Base-by-base conservation (phyloP, 2,888 invertebrate species). In the Pterostichus niger region DNA sequence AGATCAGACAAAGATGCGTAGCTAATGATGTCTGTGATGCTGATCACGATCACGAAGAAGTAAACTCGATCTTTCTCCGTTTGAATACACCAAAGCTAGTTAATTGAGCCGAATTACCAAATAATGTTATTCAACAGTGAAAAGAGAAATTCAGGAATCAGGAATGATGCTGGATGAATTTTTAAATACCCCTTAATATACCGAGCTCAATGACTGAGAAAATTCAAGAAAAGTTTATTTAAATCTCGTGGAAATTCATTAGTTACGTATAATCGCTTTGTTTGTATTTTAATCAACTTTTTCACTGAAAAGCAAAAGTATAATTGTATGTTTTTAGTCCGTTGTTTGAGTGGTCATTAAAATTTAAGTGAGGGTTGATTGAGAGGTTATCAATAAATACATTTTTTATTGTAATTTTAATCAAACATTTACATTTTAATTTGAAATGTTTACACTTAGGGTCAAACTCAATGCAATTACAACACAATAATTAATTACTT, bases 21-120 rank as follows among this genome's bases (percentile, higher is more conserved):
- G 52, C 0, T 75, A 75, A 75, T 52, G 75, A 75, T n/a, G 75
- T 75, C 75, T 11, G 49, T 11, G 31, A 75, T 75, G 49, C 75
- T 33, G 52, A 75, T 75, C 75, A 71, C 52, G 52, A 49, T 75
- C 75, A 10, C 44, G 17, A 33, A 52, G 24, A 75, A 33, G 10
- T 24, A 13, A 73, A 73, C 75, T 75, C 49, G 54, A 49, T 75
- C 52, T 75, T 75, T 49, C 75, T 52, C 73, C 75, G 35, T 75
- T 73, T 46, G 46, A 15, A 71, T 71, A 46, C 71, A 46, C 46
- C 46, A 44, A 24, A 10, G 71, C 24, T 11, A 52, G 52, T 13
- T 75, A 75, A 75, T 75, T 75, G 33, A 52, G 52, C 15, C 13
- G 52, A 52, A 75, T 75, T 75, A 75, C 54, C 75, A 52, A 52